Evolutionary conservation across 2,888 invertebrate species (phyloP).

Genomic region (Coelogynopora nodosa): DNA sequence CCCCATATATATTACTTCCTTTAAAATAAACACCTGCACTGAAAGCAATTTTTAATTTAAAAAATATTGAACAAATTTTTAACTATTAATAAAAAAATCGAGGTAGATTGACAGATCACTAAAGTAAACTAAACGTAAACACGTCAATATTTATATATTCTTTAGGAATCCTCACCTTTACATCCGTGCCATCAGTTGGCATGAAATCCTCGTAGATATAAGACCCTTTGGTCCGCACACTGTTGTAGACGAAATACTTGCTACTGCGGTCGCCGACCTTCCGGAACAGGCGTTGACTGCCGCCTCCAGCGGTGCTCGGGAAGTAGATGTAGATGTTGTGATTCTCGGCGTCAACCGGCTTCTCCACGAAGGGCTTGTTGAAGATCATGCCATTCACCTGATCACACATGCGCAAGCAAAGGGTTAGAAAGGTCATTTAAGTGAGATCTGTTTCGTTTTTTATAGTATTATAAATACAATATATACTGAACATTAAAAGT

Average conservation of each 20-base stretch:
- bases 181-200: conserved; percentile 91
- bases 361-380: conserved; percentile 98
- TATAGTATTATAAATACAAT: too few relatives aligned
- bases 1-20: too few relatives aligned
- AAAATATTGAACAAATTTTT: too few relatives aligned
- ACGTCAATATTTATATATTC: neutral
- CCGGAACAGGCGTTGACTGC: conserved; percentile 91
- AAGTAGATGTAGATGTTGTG: conserved; percentile 99
- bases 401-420: neutral
- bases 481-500: neutral
- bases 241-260: conserved; percentile 79
- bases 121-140: conserved; percentile 34
- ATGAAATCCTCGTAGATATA: conserved; percentile 99
- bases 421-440: neutral
- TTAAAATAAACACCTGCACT: too few relatives aligned
- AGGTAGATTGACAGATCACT: conserved; percentile 6
- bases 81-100: neutral
- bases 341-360: conserved; percentile 97
- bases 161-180: conserved; percentile 64
- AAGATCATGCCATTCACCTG: conserved; percentile 72
- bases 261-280: conserved; percentile 80
- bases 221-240: conserved; percentile 91
- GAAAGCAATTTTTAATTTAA: too few relatives aligned
- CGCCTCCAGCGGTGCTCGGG: conserved; percentile 92
- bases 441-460: too few relatives aligned